Evolutionary conservation across 1,140 invertebrate species (phyloP), one percentile per base, ranked within the genome.

Genomic region (Polypedilum pembai): DNA sequence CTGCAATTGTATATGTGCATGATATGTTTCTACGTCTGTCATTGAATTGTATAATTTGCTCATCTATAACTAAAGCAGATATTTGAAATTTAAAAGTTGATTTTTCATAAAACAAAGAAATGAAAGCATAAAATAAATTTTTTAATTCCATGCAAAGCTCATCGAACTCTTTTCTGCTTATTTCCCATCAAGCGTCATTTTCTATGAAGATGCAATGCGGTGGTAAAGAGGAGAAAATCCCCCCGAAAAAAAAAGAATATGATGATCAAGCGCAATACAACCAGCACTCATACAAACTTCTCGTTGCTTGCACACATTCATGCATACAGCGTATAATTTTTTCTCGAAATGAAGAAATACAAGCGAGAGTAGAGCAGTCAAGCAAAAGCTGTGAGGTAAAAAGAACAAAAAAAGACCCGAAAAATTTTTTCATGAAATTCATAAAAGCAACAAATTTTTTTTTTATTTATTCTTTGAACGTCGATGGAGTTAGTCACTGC

Each of bases 401-500:
- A 56, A 56, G 45, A 56, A 56, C 45, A 56, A n/a, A 56, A n/a
- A 56, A 56, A n/a, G n/a, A 12, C 45, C 45, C 45, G 45, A 56
- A 56, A 56, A 12, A 56, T n/a, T n/a, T n/a, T 56, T 56, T 56
- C 12, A 56, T 56, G 45, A 56, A 56, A 56, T 56, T 56, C 15
- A 56, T 56, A 56, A 56, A 56, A 56, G 45, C 45, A 56, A 56
- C 12, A 4, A n/a, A 4, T 15, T n/a, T 12, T 18, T 17, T 1
- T 69, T 18, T 69, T 69, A 69, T 69, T 69, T 69, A 69, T 69
- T 69, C 65, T 18, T 21, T 18, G 65, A 69, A 69, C 65, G 65
- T 21, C 20, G 65, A 69, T 69, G 17, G 17, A 69, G 20, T 69
- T 69, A 21, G 65, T 56, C 45, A 56, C n/a, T 56, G 45, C 24